A percentile compares a stretch with the other conserved stretches of the same genome.
phyloP scores from a whole-genome alignment of 2,113 vertebrate genomes.

The Prolemur simus region DNA sequence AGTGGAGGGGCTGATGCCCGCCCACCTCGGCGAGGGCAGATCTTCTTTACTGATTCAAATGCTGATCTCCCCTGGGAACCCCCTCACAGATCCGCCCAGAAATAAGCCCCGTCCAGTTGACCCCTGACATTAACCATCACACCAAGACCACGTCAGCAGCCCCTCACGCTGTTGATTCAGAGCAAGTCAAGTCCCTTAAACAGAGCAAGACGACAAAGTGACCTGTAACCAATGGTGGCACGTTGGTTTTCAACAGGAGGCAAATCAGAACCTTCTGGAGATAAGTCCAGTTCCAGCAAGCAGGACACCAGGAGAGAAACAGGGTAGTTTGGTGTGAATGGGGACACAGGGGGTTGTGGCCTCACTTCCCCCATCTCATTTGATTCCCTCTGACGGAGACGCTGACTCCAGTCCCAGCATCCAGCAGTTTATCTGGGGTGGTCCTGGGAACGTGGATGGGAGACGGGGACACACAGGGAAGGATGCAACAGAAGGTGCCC shows the following conservation, averaged over 20 bases:
- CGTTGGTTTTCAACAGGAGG: neutral
- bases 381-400: neutral
- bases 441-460: rapidly evolving
- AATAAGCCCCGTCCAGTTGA: neutral
- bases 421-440: neutral
- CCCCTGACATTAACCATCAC: neutral
- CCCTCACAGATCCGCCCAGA: neutral
- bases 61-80: neutral
- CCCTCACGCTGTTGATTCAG: neutral
- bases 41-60: neutral
- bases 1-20: neutral
- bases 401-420: neutral
- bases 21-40: neutral
- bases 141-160: rapidly evolving
- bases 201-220: neutral
- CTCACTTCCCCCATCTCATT: rapidly evolving
- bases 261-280: neutral
- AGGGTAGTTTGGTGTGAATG: neutral
- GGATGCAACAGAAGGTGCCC: neutral
- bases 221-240: neutral
- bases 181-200: neutral
- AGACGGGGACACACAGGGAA: neutral
- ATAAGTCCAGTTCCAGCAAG: neutral
- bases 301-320: neutral
- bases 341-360: neutral